These are phyloP conservation scores for Eidolon dupreanum DNA, from an alignment of 2,797 vertebrate genomes.

Conservation along the genomic window DNA sequence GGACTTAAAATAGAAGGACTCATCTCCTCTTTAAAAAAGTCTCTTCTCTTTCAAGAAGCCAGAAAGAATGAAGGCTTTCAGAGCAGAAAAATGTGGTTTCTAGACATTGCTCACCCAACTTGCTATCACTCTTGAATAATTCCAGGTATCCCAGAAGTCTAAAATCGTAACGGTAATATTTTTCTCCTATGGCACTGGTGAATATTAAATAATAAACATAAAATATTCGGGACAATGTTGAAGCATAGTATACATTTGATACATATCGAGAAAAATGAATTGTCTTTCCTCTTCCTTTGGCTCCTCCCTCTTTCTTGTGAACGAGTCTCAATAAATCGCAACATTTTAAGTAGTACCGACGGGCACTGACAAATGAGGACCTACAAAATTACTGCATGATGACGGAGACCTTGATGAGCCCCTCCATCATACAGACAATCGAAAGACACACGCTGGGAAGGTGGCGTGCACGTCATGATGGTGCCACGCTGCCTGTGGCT, in stretches of 20 bases:
- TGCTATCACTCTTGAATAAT: background rate
- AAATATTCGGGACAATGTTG: background rate
- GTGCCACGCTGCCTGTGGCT: fast-evolving
- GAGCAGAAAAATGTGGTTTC: background rate
- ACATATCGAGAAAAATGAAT: background rate
- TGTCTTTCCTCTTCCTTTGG: background rate
- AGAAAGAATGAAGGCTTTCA: background rate
- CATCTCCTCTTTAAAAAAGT: background rate
- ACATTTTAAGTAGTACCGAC: background rate
- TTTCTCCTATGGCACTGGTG: background rate
- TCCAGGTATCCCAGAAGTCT: background rate
- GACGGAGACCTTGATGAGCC: background rate
- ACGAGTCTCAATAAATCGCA: background rate
- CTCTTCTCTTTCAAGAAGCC: background rate
- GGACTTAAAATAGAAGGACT: background rate
- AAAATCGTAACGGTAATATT: background rate
- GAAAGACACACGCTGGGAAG: background rate
- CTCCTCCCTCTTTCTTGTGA: background rate
- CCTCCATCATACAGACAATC: background rate
- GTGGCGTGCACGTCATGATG: background rate
- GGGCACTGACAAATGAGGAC: background rate
- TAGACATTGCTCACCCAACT: fast-evolving
- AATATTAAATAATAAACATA: background rate
- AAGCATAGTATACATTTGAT: background rate
- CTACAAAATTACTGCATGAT: background rate